Base-by-base conservation (phyloP, 2,113 vertebrate species). In the Pimephales promelas region DNA sequence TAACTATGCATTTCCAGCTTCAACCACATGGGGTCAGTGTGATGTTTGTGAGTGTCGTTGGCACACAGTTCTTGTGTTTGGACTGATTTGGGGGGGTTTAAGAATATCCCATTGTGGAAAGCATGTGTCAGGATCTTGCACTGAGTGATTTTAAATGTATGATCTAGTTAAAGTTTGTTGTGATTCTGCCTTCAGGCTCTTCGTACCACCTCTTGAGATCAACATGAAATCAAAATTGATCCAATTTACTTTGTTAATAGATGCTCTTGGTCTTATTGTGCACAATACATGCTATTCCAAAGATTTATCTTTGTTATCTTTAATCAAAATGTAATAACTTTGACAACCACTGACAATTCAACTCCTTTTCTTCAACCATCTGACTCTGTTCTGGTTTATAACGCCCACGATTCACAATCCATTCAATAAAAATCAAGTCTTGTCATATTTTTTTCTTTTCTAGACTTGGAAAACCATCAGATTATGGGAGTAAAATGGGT, bases 1-100 rank as follows among this genome's bases (percentile, higher is more conserved):
- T 66, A 36, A n/a, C 59, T 61, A 79, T 40, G 62, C 31, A 36
- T 66, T 22, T 40, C 78, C 78, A 79, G 24, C 40, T 47, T 49
- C 59, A 66, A 47, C 92, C 92, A 93, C 91, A 81, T 89, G 84
- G 40, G 74, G 75, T 82, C 84, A 88, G 73, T 85, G 64, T 78
- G 66, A 85, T 62, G 77, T 83, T 36, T 83, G 66, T 61, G 56
- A 43, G 28, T 40, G 43, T 16, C 16, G 2, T 24, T 59, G 6
- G 10, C 61, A 45, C 73, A 45, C 10, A n/a, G 22, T 14, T 71
- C 54, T 43, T 45, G 54, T 31, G 6, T 9, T 79, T 74, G 24
- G 36, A 66, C 57, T 26, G 34, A 64, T 45, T 82, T 62, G 16
- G 26, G 59, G 59, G 31, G 26, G 24, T 62, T 57, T 40, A 54